A percentile compares a stretch with the other conserved stretches of the same genome.
Evolutionary conservation across 2,797 vertebrate species (phyloP).

Genomic region (Eptatretus atami): DNA sequence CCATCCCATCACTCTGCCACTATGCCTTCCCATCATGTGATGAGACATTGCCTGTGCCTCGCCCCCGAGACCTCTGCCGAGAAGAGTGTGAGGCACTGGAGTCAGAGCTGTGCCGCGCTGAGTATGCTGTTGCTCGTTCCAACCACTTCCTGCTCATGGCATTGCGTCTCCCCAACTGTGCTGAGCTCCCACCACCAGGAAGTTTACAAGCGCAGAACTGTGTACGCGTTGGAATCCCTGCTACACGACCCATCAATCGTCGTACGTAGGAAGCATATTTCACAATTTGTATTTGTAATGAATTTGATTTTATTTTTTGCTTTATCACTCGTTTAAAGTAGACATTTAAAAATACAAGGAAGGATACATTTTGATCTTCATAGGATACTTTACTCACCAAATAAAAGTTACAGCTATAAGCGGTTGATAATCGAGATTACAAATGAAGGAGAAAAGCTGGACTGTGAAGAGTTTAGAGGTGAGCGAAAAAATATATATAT

Average conservation of each 20-base stretch:
- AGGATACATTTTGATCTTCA: too few species aligned
- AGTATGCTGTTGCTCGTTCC: conserved; percentile 87
- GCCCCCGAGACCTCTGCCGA: conserved; percentile 60
- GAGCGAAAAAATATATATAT: too few species aligned
- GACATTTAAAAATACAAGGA: too few species aligned
- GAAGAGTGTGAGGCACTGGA: conserved; percentile 95
- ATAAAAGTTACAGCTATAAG: too few species aligned
- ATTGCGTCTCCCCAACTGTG: conserved; percentile 75
- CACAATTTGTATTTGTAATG: neutral
- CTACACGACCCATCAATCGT: conserved; percentile 79
- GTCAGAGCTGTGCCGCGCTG: conserved; percentile 74
- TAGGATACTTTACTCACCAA: too few species aligned
- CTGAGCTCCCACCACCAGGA: conserved; percentile 49
- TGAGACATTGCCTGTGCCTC: conserved; percentile 31
- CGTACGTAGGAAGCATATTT: conserved; percentile 22
- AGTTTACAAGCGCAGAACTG: conserved; percentile 56
- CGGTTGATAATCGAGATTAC: too few species aligned
- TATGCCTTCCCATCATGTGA: conserved; percentile 88
- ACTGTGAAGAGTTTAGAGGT: too few species aligned
- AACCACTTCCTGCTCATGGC: conserved; percentile 80
- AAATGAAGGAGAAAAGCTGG: too few species aligned
- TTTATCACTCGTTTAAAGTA: too few species aligned
- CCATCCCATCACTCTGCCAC: conserved; percentile 84
- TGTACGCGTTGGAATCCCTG: conserved; percentile 74
- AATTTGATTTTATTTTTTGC: conserved; percentile 7